phyloP scores from a whole-genome alignment of 1,140 invertebrate species.

The Manduca sexta region DNA sequence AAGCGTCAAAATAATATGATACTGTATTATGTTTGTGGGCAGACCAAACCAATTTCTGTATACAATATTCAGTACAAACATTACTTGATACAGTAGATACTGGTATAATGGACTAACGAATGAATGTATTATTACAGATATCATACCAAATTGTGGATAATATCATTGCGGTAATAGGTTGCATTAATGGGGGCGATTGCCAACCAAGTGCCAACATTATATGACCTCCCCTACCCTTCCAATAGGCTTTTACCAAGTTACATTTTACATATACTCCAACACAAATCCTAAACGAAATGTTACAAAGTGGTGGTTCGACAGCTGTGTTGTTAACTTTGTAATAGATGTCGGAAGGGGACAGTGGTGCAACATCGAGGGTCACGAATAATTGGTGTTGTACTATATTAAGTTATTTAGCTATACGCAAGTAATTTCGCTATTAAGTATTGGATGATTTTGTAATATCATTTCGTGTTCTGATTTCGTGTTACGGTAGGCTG shows the following conservation, averaged over 20 bases:
- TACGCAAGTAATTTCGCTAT: constrained; percentile 41
- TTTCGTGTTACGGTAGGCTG: constrained; percentile 6
- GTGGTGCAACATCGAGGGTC: constrained; percentile 19
- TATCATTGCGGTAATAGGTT: constrained; percentile 50
- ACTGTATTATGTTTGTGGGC: not conserved
- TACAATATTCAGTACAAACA: no score
- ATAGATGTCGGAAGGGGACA: not conserved
- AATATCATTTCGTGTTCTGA: constrained; percentile 32
- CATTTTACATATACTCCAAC: not conserved
- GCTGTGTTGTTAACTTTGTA: not conserved
- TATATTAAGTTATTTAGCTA: constrained; percentile 57
- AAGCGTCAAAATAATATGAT: no score
- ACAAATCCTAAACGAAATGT: not conserved
- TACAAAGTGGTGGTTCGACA: not conserved
- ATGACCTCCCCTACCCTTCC: constrained; percentile 17
- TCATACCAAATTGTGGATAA: constrained; percentile 51
- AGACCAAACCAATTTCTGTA: no score
- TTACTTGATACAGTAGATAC: not conserved
- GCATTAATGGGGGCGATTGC: constrained; percentile 42
- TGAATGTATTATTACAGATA: constrained; percentile 46
- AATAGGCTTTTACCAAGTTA: constrained; percentile 9
- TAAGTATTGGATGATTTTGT: constrained; percentile 35
- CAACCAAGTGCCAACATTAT: constrained; percentile 25
- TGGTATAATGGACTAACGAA: constrained; percentile 6
- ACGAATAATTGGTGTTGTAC: constrained; percentile 15